Conservation (phyloP, 2,113 vertebrate genomes). For the Siphamia tubifer region DNA sequence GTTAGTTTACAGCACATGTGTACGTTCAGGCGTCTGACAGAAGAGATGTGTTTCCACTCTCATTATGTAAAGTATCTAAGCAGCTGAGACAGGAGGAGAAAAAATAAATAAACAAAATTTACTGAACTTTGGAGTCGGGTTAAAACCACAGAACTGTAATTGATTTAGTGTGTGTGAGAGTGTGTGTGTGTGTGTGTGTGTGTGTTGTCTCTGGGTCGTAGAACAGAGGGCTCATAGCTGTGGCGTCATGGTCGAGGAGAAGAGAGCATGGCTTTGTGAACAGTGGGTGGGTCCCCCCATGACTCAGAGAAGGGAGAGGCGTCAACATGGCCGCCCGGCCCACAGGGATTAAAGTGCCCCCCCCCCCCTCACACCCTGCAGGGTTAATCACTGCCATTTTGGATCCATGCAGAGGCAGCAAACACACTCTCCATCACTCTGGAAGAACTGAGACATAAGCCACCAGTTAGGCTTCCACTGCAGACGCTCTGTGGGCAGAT, state of each 20-base stretch:
- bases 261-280: constrained; percentile 70
- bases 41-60: constrained; percentile 34
- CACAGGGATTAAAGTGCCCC: constrained; percentile 51
- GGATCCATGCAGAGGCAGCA: constrained; percentile 58
- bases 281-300: constrained; percentile 70
- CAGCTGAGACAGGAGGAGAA: constrained; percentile 31
- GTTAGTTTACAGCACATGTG: background rate
- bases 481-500: constrained; percentile 36
- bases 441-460: constrained; percentile 70
- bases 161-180: constrained; percentile 75
- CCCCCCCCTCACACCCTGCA: constrained; percentile 49
- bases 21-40: constrained; percentile 13
- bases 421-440: constrained; percentile 65
- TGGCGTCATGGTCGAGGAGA: constrained; percentile 59
- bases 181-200: constrained; percentile 71
- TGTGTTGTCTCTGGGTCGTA: constrained; percentile 73
- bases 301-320: constrained; percentile 76
- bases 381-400: constrained; percentile 73
- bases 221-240: constrained; percentile 73
- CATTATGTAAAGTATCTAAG: constrained; percentile 49
- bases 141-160: constrained; percentile 73
- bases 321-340: constrained; percentile 58
- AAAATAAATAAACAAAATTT: constrained; percentile 64
- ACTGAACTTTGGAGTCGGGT: constrained; percentile 55
- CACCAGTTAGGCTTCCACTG: constrained; percentile 37